Base-by-base conservation (phyloP, 2,113 vertebrate genomes). In the Cheirogaleus medius region DNA sequence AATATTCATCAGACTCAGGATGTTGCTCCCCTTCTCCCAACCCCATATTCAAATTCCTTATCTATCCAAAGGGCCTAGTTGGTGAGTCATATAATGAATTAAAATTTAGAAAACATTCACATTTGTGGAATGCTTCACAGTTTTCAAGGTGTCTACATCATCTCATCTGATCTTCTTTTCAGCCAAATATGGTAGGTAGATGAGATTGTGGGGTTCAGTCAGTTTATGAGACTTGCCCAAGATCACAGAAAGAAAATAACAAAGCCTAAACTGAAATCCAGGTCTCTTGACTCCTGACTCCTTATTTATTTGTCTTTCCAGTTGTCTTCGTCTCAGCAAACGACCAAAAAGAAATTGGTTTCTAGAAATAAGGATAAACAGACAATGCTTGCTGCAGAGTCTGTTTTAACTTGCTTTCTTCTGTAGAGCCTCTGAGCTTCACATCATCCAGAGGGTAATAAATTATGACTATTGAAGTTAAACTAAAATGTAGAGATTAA, bases 91-190 rank as follows among this genome's bases (percentile, higher is more conserved):
- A 73, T 69, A 71, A 88, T 25, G 39, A 91, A 52, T 91, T 52
- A 94, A 91, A 84, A 80, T 83, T 90, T 87, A 77, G 56, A 73
- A 91, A 91, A 54, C 34, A 34, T 39, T 93, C n/a, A 54, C 76
- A 58, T 76, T 47, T 87, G 7, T 91, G 39, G 39, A 94, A 25
- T 80, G 47, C 9, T 85, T 77, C 71, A 69, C 37, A 68, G 29
- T 89, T 91, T 77, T 66, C 74, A 83, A 73, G 7, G 37, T 90
- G 27, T 90, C 82, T 52, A 13, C 23, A 27, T 68, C 34, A 60
- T 42, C 47, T 58, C 39, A 88, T 87, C 52, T 91, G 39, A 96
- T 92, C 37, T 27, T 87, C 71, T 90, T 96, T 95, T 91, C 4
- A 17, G 29, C 56, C 37, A 78, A 60, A 6, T 32, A 15, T 87